Conservation (phyloP, 2,113 vertebrate genomes). For the Sula dactylatra region DNA sequence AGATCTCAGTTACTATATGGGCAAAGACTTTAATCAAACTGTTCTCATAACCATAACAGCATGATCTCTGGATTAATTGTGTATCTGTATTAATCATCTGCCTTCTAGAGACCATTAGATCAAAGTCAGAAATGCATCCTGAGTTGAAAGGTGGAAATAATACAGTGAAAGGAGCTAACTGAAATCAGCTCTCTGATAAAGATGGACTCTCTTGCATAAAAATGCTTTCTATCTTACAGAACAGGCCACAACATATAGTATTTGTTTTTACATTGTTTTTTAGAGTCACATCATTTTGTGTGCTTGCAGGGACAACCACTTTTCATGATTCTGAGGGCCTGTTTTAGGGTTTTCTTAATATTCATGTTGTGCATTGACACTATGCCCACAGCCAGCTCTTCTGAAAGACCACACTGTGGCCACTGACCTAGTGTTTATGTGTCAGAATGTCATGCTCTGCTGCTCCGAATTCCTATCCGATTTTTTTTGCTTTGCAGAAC, state of each 20-base stretch:
- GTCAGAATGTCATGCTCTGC: neutral
- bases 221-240: neutral
- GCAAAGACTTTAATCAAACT: neutral
- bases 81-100: neutral
- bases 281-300: neutral
- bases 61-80: neutral
- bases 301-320: neutral
- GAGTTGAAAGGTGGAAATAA: neutral
- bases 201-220: neutral
- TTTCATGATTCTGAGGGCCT: neutral
- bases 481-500: neutral
- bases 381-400: neutral
- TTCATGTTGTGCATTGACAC: neutral
- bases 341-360: neutral
- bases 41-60: neutral
- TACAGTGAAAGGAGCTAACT: neutral
- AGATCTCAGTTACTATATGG: neutral
- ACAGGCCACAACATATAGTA: rapidly evolving
- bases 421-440: neutral
- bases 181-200: neutral
- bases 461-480: neutral
- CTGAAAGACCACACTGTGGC: neutral
- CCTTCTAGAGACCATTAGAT: neutral
- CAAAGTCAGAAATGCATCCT: neutral
- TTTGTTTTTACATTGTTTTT: neutral